These are phyloP conservation scores for Ischnura elegans DNA, from an alignment of 2,888 invertebrate genomes.

Conservation along the genomic window DNA sequence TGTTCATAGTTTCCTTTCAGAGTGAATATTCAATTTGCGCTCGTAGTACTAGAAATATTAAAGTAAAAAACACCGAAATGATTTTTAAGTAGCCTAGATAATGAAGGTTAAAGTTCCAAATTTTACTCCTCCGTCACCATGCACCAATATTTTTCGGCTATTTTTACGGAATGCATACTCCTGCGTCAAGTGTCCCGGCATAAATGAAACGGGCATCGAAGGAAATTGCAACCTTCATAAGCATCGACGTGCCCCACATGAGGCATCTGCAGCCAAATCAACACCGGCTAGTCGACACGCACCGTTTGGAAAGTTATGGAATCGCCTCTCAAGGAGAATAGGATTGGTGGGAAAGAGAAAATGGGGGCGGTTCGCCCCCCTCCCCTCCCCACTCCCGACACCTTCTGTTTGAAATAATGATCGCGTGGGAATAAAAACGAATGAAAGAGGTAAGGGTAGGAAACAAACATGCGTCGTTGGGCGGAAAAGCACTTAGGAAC, in stretches of 20 bases:
- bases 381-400: neutral
- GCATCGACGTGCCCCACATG: neutral
- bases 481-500: slow-evolving; percentile 7
- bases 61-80: too few species aligned
- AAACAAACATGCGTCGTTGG: neutral
- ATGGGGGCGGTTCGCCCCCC: neutral
- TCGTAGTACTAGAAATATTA: too few species aligned
- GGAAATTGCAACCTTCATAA: neutral
- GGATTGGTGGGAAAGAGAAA: too few species aligned
- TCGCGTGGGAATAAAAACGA: neutral
- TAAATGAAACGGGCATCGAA: neutral
- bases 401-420: slow-evolving; percentile 29
- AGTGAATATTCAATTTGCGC: too few species aligned
- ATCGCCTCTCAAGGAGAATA: neutral
- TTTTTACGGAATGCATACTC: too few species aligned
- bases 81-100: too few species aligned
- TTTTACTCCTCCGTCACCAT: too few species aligned
- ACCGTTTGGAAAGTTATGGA: neutral
- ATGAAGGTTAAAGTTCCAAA: too few species aligned
- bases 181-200: too few species aligned
- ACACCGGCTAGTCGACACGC: neutral
- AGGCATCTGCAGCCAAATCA: neutral
- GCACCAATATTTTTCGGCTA: too few species aligned
- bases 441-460: neutral
- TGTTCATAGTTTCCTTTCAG: too few species aligned